Evolutionary conservation across 2,113 vertebrate genomes (phyloP), one percentile per base, ranked within the genome.

Genomic region (Tupaia tana): DNA sequence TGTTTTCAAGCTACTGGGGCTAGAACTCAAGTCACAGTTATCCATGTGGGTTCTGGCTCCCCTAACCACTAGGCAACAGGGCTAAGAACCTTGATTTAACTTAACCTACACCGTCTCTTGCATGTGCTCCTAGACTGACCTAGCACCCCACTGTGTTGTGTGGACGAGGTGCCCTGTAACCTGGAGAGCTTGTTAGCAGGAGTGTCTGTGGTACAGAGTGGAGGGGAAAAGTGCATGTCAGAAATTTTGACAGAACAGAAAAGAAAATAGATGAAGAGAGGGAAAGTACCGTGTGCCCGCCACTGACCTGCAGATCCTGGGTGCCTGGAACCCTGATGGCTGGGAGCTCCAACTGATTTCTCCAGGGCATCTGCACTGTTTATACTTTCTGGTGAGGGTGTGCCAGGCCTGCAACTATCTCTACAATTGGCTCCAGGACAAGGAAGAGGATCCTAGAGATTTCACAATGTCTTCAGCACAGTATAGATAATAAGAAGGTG

Each of bases 271-370:
- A 15, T 13, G 89, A 61, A 20, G 27, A 64, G 18, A 90, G 71
- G 71, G 5, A 63, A 56, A 69, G 20, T 8, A 27, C 9, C 52
- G 7, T 67, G 9, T 59, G 7, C n/a, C 52, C 58, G 70, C 66
- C 77, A 97, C 97, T 96, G 71, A 97, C 97, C 97, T 97, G 95
- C 7, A 79, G 59, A 86, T 95, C 86, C 94, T 27, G 58, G 56
- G 77, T 56, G 6, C 84, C 94, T 91, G 93, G 71, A 61, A 25
- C 70, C 52, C 52, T 25, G 74, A 75, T 24, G 52, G 43, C 85
- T 86, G 74, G 58, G 95, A 66, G 22, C 54, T 75, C 90, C 27
- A 3, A 61, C 34, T 97, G 94, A 56, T 25, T 89, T 95, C 67
- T 94, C 22, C 56, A 31, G 73, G 71, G 66, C 80, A 52, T 19